A percentile compares a stretch with the other conserved stretches of the same genome.
These are phyloP conservation scores for Ostrea denselamellosa DNA, from an alignment of 1,140 invertebrate genomes.

Conservation along the genomic window DNA sequence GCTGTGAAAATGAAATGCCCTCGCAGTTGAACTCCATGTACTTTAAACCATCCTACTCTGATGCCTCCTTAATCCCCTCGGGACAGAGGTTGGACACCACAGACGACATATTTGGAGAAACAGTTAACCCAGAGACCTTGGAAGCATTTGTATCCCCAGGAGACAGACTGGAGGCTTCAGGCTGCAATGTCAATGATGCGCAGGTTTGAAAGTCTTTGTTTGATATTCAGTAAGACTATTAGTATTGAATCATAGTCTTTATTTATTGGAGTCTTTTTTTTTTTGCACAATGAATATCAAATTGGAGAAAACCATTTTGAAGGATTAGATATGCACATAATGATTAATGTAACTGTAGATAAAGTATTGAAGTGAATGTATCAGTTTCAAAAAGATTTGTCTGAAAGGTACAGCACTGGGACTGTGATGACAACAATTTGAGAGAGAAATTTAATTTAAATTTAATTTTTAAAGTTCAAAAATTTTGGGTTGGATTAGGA, in stretches of 20 bases:
- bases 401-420: too few relatives aligned
- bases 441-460: too few relatives aligned
- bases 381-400: too few relatives aligned
- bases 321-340: too few relatives aligned
- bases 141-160: conserved; percentile 41
- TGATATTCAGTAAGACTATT: background rate
- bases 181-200: conserved; percentile 53
- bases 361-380: too few relatives aligned
- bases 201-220: background rate
- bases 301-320: background rate
- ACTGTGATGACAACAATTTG: too few relatives aligned
- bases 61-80: background rate
- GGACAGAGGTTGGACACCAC: conserved; percentile 28
- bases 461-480: too few relatives aligned
- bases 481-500: too few relatives aligned
- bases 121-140: background rate
- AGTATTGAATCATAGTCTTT: background rate
- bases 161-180: conserved; percentile 53
- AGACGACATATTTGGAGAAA: conserved; percentile 38
- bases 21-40: conserved; percentile 51
- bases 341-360: too few relatives aligned
- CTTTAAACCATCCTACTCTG: conserved; percentile 25
- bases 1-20: background rate
- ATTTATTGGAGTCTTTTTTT: background rate
- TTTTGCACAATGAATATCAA: background rate